Percentiles rank a stretch among this genome's conserved stretches.
Conservation (phyloP, 2,113 vertebrate species). For the Thamnophis sirtalis region DNA sequence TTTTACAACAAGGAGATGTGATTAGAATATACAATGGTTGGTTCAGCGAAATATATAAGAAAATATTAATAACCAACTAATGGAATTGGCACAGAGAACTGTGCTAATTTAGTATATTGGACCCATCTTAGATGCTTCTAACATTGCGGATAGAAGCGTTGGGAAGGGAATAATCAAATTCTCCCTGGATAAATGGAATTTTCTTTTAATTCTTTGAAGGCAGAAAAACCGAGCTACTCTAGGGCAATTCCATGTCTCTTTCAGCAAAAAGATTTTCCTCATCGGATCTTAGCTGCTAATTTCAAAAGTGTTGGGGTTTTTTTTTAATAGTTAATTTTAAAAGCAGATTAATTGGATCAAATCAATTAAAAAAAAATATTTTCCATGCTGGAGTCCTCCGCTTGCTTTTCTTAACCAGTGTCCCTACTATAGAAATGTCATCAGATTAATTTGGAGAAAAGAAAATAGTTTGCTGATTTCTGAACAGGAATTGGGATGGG, state of each 20-base stretch:
- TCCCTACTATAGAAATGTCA: neutral
- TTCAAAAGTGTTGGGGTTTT: neutral
- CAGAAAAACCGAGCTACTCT: neutral
- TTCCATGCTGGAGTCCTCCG: neutral
- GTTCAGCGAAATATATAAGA: neutral
- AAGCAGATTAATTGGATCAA: neutral
- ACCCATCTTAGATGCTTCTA: neutral
- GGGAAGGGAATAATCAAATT: neutral
- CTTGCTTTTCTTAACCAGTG: neutral
- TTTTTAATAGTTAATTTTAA: neutral
- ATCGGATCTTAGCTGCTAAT: neutral
- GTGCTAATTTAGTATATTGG: neutral
- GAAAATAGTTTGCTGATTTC: constrained; percentile 12
- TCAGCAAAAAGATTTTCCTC: neutral
- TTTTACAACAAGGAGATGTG: neutral
- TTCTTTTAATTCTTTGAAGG: neutral
- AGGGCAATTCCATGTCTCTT: neutral
- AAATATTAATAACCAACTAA: neutral
- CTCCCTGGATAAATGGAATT: neutral
- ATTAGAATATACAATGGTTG: neutral
- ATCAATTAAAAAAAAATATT: neutral
- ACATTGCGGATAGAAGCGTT: neutral
- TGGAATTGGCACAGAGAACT: neutral
- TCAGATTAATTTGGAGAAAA: constrained; percentile 12
- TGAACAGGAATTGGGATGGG: neutral